Base-by-base conservation (phyloP, 2,888 invertebrate species). In the Ditylenchus weischeri region DNA sequence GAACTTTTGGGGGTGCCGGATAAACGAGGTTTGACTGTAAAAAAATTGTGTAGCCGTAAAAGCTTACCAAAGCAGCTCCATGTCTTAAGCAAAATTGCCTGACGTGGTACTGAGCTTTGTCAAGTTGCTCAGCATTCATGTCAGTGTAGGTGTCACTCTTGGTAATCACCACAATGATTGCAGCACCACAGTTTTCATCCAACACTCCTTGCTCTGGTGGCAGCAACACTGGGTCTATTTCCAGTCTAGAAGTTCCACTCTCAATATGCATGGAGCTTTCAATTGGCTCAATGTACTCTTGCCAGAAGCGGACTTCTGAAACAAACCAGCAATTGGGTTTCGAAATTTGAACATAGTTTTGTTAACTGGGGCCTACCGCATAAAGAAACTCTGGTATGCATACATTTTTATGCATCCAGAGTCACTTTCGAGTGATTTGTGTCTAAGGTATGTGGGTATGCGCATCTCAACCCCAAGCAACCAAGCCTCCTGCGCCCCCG, bases 241-340 rank as follows among this genome's bases (percentile, higher is more conserved):
- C 57, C 35, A 60, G 50, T 23, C 29, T 0, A 6, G 57, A 36
- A 1, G 43, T 35, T 15, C 47, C 68, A 23, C 50, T 62, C 8
- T 58, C 68, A 11, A 57, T 50, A 36, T 54, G 62, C 57, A 69
- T 57, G 13, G 66, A 68, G 58, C 66, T 66, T 43, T 69, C 65
- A 19, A 69, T 60, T 6, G 81, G 81, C 64, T 82, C 81, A n/a
- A 80, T 77, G 67, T 81, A 81, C 63, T 81, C 81, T 65, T 81
- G 80, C 81, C 81, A 81, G 65, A 75, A 72, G 36, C 79, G 65
- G 38, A 79, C 74, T 69, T 81, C 81, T 81, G 62, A 50, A 74
- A 70, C 35, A 13, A 36, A 54, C 54, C 13, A 50, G 65, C 3
- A 48, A 21, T 19, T 8, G 43, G 8, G n/a, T n/a, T n/a, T n/a